A percentile compares a stretch with the other conserved stretches of the same genome.
Conservation (phyloP, 2,888 invertebrate species). For the Neoascia interrupta region DNA sequence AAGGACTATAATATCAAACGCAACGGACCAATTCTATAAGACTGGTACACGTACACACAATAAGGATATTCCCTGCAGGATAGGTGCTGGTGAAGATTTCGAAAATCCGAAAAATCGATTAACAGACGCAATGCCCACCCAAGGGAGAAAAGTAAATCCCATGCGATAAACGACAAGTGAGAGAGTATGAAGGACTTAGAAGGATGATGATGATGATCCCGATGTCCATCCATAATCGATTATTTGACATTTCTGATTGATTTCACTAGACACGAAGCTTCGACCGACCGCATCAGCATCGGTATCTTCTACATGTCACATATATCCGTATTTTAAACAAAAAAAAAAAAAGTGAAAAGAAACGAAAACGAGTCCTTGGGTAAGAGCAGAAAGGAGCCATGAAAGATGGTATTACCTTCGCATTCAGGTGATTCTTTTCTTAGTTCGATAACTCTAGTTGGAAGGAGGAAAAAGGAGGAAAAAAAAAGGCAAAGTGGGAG, state of each 20-base stretch:
- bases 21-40: not conserved
- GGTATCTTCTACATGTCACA: conserved; percentile 51
- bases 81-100: conserved; percentile 38
- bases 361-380: too few relatives aligned
- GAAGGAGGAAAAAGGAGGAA: conserved; percentile 16
- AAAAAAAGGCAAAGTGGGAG: conserved; percentile 21
- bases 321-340: conserved; percentile 8
- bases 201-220: conserved; percentile 56
- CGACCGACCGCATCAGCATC: conserved; percentile 23
- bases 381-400: too few relatives aligned
- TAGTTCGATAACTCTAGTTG: conserved; percentile 26
- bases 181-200: not conserved
- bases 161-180: conserved; percentile 25
- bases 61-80: conserved; percentile 5
- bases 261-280: conserved; percentile 59
- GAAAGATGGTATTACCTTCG: conserved; percentile 24
- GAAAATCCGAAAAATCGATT: conserved; percentile 47
- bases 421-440: conserved; percentile 37
- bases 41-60: not conserved
- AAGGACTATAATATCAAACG: conserved; percentile 58
- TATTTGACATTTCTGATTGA: conserved; percentile 69
- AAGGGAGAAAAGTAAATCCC: conserved; percentile 27
- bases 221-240: conserved; percentile 69
- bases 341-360: not conserved
- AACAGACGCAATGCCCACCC: conserved; percentile 15